Conservation (phyloP, 1,140 invertebrate species). For the Ips typographus region DNA sequence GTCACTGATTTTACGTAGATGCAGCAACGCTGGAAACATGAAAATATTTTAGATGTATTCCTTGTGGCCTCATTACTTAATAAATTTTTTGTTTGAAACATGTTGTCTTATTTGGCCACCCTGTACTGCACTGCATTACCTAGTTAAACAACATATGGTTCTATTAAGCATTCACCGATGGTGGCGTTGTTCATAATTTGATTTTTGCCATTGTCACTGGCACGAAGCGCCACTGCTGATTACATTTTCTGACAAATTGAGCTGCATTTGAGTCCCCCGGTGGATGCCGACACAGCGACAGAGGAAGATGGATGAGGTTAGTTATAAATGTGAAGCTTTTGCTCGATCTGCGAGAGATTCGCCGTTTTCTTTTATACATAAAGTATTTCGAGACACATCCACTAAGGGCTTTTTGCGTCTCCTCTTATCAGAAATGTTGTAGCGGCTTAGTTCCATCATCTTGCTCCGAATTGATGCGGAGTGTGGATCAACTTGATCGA, state of each 20-base stretch:
- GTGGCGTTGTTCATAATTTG: constrained; percentile 6
- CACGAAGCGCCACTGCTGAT: constrained; percentile 38
- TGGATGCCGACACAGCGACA: constrained; percentile 21
- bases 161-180: neutral
- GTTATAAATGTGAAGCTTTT: constrained; percentile 57
- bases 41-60: too few species aligned
- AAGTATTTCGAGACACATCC: constrained; percentile 50
- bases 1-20: too few species aligned
- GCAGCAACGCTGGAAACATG: too few species aligned
- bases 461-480: constrained; percentile 37
- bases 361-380: constrained; percentile 51
- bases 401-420: constrained; percentile 44
- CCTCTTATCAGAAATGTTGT: constrained; percentile 51
- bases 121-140: too few species aligned
- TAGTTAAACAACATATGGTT: too few species aligned
- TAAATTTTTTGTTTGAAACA: neutral
- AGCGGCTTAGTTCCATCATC: constrained; percentile 51
- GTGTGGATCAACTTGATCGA: constrained; percentile 45
- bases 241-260: constrained; percentile 56
- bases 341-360: constrained; percentile 50
- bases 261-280: constrained; percentile 45
- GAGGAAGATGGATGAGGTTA: constrained; percentile 56
- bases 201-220: constrained; percentile 6
- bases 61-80: neutral
- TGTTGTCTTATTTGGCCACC: too few species aligned